Evolutionary conservation across 2,113 vertebrate species (phyloP), one percentile per base, ranked within the genome.

Genomic region (Melanerpes aurifrons): DNA sequence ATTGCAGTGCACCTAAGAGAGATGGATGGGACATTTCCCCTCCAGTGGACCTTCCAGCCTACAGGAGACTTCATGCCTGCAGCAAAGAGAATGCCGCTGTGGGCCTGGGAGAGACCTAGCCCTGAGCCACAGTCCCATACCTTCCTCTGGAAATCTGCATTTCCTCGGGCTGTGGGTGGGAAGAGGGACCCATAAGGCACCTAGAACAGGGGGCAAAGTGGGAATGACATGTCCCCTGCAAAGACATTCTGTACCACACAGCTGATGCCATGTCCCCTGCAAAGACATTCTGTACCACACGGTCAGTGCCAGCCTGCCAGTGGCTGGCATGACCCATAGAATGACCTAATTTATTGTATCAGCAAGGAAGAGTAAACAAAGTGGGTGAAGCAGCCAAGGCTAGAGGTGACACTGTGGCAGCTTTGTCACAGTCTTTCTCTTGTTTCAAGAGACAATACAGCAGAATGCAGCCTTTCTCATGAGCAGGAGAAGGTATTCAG

Each of bases 1-100:
- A 89, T 43, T 6, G 18, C 47, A 82, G 82, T 66, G 89, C 71
- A 58, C 50, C 79, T 80, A 63, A 59, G 72, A 47, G 85, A 77
- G 87, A 91, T 89, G 66, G 83, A 31, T 91, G 74, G 70, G 50
- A 70, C 62, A 45, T 61, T 84, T 90, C 77, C 62, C 93, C 81
- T 84, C 48, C 70, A 75, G 89, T 37, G n/a, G 84, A 12, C 88
- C 81, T 93, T 77, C 58, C 73, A 86, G 88, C 82, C 84, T 45
- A 17, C 58, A 48, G 1, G 3, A 81, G 58, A 25, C 31, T 85
- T 82, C 74, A 25, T 26, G 12, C 22, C 76, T 70, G 53, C 9
- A 1, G 69, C 66, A 83, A 31, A 73, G 29, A 21, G 62, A 66
- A 77, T 70, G 80, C 64, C 72, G 87, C 64, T 59, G 12, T 0